Evolutionary conservation across 1,140 invertebrate genomes (phyloP).

Genomic region (Aphaenogaster ashmeadi): DNA sequence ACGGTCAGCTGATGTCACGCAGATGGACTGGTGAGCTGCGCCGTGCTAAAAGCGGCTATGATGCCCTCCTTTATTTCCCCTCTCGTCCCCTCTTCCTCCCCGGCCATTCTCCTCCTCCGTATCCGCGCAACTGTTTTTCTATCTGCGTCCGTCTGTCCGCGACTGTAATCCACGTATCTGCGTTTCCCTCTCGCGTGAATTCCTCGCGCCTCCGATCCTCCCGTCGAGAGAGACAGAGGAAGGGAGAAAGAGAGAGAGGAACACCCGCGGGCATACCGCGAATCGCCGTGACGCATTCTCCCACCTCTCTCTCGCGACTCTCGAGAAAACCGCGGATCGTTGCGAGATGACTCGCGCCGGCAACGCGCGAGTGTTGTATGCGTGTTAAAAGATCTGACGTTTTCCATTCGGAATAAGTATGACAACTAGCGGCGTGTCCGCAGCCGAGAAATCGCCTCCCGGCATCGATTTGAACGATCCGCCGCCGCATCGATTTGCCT

Average conservation of each 20-base stretch:
- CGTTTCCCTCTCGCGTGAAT: conserved; percentile 47
- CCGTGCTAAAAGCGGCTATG: conserved; percentile 80
- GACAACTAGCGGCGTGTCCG: conserved; percentile 17
- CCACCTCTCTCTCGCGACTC: not conserved
- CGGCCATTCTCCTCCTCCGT: conserved; percentile 35
- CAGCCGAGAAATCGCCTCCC: conserved; percentile 20
- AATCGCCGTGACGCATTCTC: conserved; percentile 53
- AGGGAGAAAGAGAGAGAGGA: not conserved
- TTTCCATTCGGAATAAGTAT: conserved; percentile 31
- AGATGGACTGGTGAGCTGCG: conserved; percentile 63
- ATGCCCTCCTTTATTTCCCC: conserved; percentile 66
- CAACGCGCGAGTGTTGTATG: not conserved
- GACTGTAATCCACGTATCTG: not conserved
- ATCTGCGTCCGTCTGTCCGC: conserved; percentile 40
- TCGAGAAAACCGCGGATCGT: conserved; percentile 24
- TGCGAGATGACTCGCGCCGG: conserved; percentile 12
- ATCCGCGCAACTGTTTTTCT: conserved; percentile 51
- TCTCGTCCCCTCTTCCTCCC: conserved; percentile 8
- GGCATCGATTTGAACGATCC: not conserved
- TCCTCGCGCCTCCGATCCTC: conserved; percentile 2
- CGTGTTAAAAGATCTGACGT: conserved; percentile 15
- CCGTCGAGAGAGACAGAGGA: not conserved
- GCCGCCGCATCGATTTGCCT: not conserved
- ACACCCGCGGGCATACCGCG: not conserved
- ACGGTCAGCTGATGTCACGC: conserved; percentile 83